phyloP scores from a whole-genome alignment of 2,113 vertebrate species.

The Emydocephalus ijimae region DNA sequence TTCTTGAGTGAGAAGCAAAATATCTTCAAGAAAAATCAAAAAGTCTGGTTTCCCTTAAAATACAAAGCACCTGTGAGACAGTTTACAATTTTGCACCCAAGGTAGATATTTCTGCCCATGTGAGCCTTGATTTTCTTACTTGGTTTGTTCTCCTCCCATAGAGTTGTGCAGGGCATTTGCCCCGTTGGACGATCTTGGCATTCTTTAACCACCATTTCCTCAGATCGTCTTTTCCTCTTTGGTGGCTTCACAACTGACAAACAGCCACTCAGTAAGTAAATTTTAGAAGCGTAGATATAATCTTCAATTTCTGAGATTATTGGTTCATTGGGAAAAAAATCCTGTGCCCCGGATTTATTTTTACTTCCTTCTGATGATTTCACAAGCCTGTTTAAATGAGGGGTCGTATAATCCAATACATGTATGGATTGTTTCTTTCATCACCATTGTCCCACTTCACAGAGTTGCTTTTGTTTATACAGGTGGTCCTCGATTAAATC shows the following conservation, averaged over 20 bases:
- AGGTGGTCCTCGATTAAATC: neutral
- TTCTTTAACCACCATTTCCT: constrained; percentile 86
- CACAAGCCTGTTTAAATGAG: neutral
- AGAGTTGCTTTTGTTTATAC: neutral
- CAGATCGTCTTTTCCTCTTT: constrained; percentile 91
- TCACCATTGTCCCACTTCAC: neutral
- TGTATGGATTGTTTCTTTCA: neutral
- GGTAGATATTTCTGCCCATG: neutral
- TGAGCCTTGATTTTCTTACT: neutral
- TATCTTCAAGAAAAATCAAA: neutral
- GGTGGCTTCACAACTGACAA: constrained; percentile 96
- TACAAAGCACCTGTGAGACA: neutral
- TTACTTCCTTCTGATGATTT: neutral
- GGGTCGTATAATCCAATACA: neutral
- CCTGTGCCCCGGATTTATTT: no score
- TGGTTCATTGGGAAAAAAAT: neutral
- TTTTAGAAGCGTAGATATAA: neutral
- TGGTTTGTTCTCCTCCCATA: neutral
- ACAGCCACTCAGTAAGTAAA: constrained; percentile 88
- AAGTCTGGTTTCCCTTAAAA: neutral
- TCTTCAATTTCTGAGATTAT: neutral
- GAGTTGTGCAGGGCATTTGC: constrained; percentile 68
- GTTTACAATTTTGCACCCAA: neutral
- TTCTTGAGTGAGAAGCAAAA: neutral
- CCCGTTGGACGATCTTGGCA: constrained; percentile 93